Evolutionary conservation across 2,113 vertebrate species (phyloP).

Genomic region (Empidonax traillii): DNA sequence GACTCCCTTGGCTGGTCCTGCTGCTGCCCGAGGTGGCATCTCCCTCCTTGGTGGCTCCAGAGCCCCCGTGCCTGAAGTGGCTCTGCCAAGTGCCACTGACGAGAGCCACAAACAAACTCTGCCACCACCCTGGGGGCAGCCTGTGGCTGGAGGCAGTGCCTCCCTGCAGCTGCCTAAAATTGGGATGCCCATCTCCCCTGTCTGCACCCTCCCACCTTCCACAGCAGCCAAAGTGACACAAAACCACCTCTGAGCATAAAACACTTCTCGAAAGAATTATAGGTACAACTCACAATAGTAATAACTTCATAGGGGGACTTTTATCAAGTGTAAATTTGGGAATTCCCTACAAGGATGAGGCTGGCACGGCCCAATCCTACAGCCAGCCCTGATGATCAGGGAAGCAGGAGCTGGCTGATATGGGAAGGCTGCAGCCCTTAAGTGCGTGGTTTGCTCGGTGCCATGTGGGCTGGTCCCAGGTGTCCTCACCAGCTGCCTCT

Average conservation of each 20-base stretch:
- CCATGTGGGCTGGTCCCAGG: rapidly evolving
- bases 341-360: background rate
- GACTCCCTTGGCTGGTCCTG: background rate
- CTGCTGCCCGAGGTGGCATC: background rate
- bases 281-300: background rate
- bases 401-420: background rate
- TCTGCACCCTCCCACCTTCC: background rate
- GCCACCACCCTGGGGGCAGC: background rate
- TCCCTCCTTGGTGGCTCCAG: background rate
- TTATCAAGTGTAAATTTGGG: background rate
- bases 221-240: background rate
- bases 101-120: background rate
- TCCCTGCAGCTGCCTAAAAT: background rate
- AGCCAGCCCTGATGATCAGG: background rate
- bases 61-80: background rate
- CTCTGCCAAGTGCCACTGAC: background rate
- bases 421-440: background rate
- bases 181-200: background rate
- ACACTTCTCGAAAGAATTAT: background rate
- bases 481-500: background rate
- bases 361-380: background rate
- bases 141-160: background rate
- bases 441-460: rapidly evolving
- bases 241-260: background rate
- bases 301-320: background rate